Evolutionary conservation across 2,113 vertebrate genomes (phyloP).

Genomic region (Fulica atra): DNA sequence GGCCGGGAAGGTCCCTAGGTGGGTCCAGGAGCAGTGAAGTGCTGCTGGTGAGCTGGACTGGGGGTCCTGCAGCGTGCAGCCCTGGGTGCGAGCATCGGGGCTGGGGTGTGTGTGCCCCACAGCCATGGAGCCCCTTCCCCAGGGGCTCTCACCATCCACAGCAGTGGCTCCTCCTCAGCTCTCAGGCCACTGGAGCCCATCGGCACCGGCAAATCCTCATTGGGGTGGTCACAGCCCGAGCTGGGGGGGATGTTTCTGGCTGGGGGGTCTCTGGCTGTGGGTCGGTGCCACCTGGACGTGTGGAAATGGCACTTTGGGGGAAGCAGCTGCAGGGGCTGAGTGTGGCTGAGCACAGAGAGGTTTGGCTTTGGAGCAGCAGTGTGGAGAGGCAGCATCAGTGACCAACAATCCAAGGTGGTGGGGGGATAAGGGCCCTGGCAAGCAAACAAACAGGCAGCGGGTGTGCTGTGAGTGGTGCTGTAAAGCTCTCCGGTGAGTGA

Average conservation of each 20-base stretch:
- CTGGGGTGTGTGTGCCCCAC: rapidly evolving
- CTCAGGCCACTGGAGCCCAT: no score
- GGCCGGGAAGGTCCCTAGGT: no score
- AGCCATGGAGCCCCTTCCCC: neutral
- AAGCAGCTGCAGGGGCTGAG: neutral
- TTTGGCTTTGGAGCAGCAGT: neutral
- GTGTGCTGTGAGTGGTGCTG: neutral
- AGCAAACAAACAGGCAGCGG: neutral
- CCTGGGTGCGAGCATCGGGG: rapidly evolving
- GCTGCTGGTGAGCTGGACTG: rapidly evolving
- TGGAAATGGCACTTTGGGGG: rapidly evolving
- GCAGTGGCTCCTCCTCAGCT: neutral
- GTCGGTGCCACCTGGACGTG: rapidly evolving
- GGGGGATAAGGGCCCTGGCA: neutral
- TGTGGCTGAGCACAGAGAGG: rapidly evolving
- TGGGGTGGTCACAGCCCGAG: neutral
- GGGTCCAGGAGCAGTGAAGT: neutral
- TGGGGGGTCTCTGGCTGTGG: rapidly evolving
- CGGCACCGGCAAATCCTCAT: rapidly evolving
- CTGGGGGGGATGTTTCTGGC: neutral
- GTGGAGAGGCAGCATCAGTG: neutral
- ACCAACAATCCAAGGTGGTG: neutral
- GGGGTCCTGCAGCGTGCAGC: neutral
- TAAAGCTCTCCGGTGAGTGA: neutral
- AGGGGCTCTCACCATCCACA: rapidly evolving